Evolutionary conservation across 2,888 invertebrate species (phyloP), one percentile per base, ranked within the genome.

Genomic region (Drosophila heteroneura): DNA sequence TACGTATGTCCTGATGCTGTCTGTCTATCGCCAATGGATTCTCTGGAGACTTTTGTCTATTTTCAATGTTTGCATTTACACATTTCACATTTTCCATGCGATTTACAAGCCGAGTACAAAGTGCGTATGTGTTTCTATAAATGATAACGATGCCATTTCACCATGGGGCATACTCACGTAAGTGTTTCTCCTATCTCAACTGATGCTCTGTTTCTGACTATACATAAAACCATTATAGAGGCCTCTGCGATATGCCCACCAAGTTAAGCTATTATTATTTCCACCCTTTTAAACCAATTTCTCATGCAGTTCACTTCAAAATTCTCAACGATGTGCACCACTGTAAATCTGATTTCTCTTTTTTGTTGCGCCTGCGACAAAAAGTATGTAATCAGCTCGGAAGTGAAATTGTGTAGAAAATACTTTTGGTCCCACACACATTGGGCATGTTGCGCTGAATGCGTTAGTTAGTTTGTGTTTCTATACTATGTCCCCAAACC

Each of bases 1-100:
- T 88, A 84, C 89, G 83, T 83, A 88, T 86, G 83, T 88, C 61
- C 84, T 66, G 70, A 66, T 74, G 70, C 44, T 62, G 51, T 28
- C 66, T 58, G 64, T 64, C 62, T 72, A 65, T 79, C 67, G 51
- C 33, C 41, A 51, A 57, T 59, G 72, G 16, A 59, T 75, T 35
- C 84, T 71, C 77, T 49, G 37, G 84, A 77, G 82, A 82, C 63
- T 70, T 69, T 73, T 57, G 47, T 33, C 54, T 70, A 74, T 68
- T 74, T 81, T 70, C 79, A 68, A 76, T 84, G 84, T 85, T 86
- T 85, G 81, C 71, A 75, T 73, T 79, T 77, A 74, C 74, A 75
- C 82, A 82, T 81, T 84, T 81, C 44, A 59, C 79, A 83, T 79
- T 81, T 77, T 75, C 70, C 69, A 58, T 68, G 64, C 61, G 53